Evolutionary conservation across 2,113 vertebrate species (phyloP), one percentile per base, ranked within the genome.

Genomic region (Prochilodus magdalenae): DNA sequence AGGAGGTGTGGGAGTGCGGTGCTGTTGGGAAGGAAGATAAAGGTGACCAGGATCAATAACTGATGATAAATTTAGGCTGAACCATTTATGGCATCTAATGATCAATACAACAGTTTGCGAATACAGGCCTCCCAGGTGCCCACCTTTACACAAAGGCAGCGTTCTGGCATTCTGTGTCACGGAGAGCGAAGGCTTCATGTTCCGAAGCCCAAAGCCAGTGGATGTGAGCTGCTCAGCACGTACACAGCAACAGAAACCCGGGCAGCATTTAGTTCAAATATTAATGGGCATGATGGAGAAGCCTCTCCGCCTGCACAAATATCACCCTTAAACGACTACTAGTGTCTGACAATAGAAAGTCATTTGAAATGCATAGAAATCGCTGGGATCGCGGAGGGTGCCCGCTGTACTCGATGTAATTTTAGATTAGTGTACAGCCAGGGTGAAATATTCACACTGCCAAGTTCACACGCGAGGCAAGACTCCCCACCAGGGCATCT

Each of bases 331-430:
- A 73, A 66, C 53, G 73, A 40, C 53, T 73, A 29, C 60, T 51
- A 66, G 47, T 20, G n/a, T 73, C 24, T 69, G 51, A 73, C 86
- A 78, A 62, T 69, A 33, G 66, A 72, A 27, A 75, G 83, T 6
- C 55, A 84, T 84, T 88, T 79, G 67, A 88, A 85, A 89, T 84
- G 81, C 75, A 71, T 57, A 66, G 70, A 79, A 85, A 79, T 74
- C 26, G 72, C 74, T 80, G 5, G 47, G 0, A 67, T 84, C 69
- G 60, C 44, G 15, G 80, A 30, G 75, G 84, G 49, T 40, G 55
- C 82, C 75, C 69, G 60, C 69, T 27, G 29, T 53, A 66, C 72
- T 36, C 71, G 29, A 67, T 76, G 82, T 74, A 69, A 60, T 80
- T 69, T 75, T 63, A 70, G 76, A 87, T 49, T 77, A 70, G 80